Evolutionary conservation across 2,888 invertebrate species (phyloP), one percentile per base, ranked within the genome.

Genomic region (Ditylenchus weischeri): DNA sequence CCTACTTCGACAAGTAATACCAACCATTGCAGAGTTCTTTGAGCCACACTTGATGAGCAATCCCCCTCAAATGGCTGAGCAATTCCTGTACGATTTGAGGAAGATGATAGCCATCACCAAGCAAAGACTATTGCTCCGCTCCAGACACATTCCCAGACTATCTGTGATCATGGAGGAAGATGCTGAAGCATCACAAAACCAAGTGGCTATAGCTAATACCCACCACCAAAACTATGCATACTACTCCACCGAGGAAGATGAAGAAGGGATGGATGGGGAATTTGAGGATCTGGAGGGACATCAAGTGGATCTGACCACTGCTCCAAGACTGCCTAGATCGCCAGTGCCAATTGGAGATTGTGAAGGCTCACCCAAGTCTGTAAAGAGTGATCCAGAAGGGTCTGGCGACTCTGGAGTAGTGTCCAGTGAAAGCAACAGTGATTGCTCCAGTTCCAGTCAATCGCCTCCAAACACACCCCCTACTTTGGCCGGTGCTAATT

Each of bases 71-170:
- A 91, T 91, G 64, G 92, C 93, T 35, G 85, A 92, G 75, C 92
- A 93, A 84, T 93, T 93, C 83, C 86, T 93, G 3, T 72, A 68
- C 48, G 81, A 82, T 87, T 91, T 93, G 72, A 88, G 93, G 71
- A 91, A 92, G 86, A 92, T 92, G 8, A 92, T 92, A 76, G 87
- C 91, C 54, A 89, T 92, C 62, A 92, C 92, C 10, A 91, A 91
- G 82, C 69, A 78, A 60, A 68, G 79, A 10, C 75, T 79, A 19
- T 66, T 75, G 10, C 63, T 72, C 69, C 70, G 76, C 43, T 54
- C 54, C n/a, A 61, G 75, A 21, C 77, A 78, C 65, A 43, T 72
- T 19, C 76, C 76, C 11, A 70, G 70, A 35, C 62, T 78, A 23
- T 29, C 68, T 15, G 50, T 70, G 11, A 78, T 78, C 36, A 57